Conservation (phyloP, 2,888 invertebrate genomes). For the Apomyelois bistriatella region DNA sequence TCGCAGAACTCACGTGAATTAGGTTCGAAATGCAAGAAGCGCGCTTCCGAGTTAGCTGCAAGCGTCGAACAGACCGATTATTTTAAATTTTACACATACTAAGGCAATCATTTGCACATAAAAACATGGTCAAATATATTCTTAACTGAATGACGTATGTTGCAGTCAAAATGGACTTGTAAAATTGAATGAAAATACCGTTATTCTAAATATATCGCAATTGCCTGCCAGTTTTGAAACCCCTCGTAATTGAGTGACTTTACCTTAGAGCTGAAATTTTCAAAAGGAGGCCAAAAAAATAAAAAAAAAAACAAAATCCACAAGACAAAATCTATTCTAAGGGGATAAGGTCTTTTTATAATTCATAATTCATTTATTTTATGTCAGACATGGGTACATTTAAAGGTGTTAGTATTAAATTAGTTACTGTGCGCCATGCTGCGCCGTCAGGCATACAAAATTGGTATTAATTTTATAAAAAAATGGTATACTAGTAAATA, state of each 20-base stretch:
- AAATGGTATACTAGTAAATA: too few species aligned
- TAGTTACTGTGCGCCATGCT: too few species aligned
- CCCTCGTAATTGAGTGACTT: constrained; percentile 2
- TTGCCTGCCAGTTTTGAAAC: neutral
- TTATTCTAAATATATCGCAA: neutral
- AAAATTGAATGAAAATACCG: neutral
- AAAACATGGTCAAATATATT: neutral
- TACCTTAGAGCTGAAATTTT: too few species aligned
- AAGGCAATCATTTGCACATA: neutral
- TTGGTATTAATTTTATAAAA: too few species aligned
- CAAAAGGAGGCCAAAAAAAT: too few species aligned
- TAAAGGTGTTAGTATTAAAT: too few species aligned
- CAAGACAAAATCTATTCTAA: too few species aligned
- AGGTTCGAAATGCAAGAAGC: neutral
- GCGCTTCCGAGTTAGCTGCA: neutral
- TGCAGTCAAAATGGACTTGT: neutral
- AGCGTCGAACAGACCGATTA: neutral
- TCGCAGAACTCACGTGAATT: neutral
- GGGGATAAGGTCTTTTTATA: too few species aligned
- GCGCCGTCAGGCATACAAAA: too few species aligned
- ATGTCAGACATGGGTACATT: too few species aligned
- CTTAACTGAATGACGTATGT: neutral
- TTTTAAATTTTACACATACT: neutral
- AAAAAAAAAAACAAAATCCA: too few species aligned
- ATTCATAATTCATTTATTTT: too few species aligned